Evolutionary conservation across 2,797 vertebrate genomes (phyloP).

Genomic region (Distichodus sexfasciatus): DNA sequence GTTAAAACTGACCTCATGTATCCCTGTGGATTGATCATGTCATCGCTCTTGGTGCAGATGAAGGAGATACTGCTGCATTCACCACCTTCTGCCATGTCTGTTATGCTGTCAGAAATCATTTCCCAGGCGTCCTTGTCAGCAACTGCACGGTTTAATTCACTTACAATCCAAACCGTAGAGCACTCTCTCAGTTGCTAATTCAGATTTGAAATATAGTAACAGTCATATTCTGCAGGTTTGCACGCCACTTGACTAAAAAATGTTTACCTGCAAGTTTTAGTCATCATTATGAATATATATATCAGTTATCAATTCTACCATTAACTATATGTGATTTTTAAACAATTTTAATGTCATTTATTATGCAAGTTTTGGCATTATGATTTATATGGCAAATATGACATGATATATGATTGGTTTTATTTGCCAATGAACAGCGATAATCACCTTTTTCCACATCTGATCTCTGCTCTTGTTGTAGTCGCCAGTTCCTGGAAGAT

Average conservation of each 20-base stretch:
- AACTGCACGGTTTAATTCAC: conserved; percentile 4
- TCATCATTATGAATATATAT: background rate
- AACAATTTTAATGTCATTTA: no score
- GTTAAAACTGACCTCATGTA: background rate
- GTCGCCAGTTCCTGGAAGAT: conserved; percentile 65
- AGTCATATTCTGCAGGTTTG: no score
- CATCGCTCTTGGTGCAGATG: conserved; percentile 32
- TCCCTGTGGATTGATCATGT: background rate
- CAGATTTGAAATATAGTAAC: no score
- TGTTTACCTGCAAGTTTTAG: background rate
- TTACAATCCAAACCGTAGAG: conserved; percentile 26
- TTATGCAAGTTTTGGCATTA: no score
- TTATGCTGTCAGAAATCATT: background rate
- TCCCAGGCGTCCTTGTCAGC: conserved; percentile 12
- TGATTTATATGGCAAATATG: no score
- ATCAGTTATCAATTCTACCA: no score
- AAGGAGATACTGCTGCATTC: conserved; percentile 20
- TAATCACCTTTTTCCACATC: conserved; percentile 62
- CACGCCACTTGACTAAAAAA: no score
- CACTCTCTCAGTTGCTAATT: conserved; percentile 23
- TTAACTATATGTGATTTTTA: no score
- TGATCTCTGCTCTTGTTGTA: conserved; percentile 55
- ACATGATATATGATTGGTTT: no score
- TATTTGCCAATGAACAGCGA: no score
- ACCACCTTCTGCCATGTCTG: conserved; percentile 30